phyloP scores from a whole-genome alignment of 1,140 invertebrate genomes.

The Drosophila pachea region DNA sequence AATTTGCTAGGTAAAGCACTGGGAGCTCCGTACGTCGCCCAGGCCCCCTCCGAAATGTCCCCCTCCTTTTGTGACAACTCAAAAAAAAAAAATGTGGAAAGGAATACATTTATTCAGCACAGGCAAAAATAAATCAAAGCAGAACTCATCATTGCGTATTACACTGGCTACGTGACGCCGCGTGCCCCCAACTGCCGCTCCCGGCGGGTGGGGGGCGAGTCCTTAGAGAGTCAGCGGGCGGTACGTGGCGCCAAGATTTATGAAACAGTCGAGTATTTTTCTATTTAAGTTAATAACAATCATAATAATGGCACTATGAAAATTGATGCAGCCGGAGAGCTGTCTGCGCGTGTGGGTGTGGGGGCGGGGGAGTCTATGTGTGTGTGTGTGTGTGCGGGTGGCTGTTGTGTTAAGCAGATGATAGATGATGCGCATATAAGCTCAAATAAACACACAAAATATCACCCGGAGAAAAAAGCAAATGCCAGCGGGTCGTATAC shows the following conservation, averaged over 20 bases:
- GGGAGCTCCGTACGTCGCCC: too few relatives aligned
- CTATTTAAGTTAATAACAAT: conserved; percentile 78
- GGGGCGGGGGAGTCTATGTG: conserved; percentile 12
- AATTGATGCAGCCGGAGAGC: conserved; percentile 59
- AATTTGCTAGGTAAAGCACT: conserved; percentile 68
- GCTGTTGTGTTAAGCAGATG: conserved; percentile 49
- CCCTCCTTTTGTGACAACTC: too few relatives aligned
- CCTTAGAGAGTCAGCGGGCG: conserved; percentile 28
- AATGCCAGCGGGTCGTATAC: conserved; percentile 43
- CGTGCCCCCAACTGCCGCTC: conserved; percentile 42
- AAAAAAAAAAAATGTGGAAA: too few relatives aligned
- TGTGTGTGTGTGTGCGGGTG: conserved; percentile 5
- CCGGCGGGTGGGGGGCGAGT: background rate
- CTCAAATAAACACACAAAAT: conserved; percentile 68
- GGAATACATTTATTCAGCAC: background rate
- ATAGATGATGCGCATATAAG: conserved; percentile 76
- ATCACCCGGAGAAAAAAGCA: background rate
- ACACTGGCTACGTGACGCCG: conserved; percentile 60
- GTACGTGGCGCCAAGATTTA: conserved; percentile 58
- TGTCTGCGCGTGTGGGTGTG: background rate
- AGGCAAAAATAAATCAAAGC: conserved; percentile 56
- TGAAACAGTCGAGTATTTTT: conserved; percentile 76
- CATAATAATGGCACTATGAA: conserved; percentile 75
- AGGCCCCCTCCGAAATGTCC: too few relatives aligned
- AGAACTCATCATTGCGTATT: conserved; percentile 56